Conservation (phyloP, 2,113 vertebrate genomes). For the Alligator sinensis region DNA sequence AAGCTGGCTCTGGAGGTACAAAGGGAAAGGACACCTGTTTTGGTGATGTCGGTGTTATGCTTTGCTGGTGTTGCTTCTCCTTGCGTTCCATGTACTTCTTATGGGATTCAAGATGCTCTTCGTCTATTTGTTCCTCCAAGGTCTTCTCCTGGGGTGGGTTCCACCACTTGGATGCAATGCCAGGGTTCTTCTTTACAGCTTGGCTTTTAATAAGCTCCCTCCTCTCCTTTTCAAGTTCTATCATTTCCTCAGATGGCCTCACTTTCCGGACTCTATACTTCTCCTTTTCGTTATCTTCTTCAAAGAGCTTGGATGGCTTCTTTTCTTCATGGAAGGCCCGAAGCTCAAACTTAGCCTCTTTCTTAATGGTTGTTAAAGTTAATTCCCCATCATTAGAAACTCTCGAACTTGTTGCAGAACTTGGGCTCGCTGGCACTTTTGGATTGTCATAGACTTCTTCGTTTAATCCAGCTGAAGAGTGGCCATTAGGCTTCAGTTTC, state of each 20-base stretch:
- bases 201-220: slow-evolving; percentile 94
- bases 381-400: slow-evolving; percentile 82
- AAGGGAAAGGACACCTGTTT: slow-evolving; percentile 54
- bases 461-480: slow-evolving; percentile 63
- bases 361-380: slow-evolving; percentile 81
- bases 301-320: slow-evolving; percentile 93
- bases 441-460: slow-evolving; percentile 54
- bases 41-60: slow-evolving; percentile 27
- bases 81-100: slow-evolving; percentile 95
- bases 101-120: slow-evolving; percentile 92
- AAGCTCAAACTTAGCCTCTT: slow-evolving; percentile 92
- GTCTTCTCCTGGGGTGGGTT: slow-evolving; percentile 93
- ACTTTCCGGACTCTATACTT: slow-evolving; percentile 88
- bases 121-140: slow-evolving; percentile 92
- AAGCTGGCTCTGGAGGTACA: slow-evolving; percentile 60
- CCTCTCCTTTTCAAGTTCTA: slow-evolving; percentile 93
- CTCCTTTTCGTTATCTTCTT: slow-evolving; percentile 85
- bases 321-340: slow-evolving; percentile 95
- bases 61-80: slow-evolving; percentile 84
- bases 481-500: slow-evolving; percentile 79
- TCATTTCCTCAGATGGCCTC: slow-evolving; percentile 91
- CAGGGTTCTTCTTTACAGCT: slow-evolving; percentile 95
- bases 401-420: slow-evolving; percentile 79
- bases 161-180: slow-evolving; percentile 95
- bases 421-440: slow-evolving; percentile 76